A percentile compares a stretch with the other conserved stretches of the same genome.
phyloP scores from a whole-genome alignment of 2,888 invertebrate species.

The Drosophila greeni region DNA sequence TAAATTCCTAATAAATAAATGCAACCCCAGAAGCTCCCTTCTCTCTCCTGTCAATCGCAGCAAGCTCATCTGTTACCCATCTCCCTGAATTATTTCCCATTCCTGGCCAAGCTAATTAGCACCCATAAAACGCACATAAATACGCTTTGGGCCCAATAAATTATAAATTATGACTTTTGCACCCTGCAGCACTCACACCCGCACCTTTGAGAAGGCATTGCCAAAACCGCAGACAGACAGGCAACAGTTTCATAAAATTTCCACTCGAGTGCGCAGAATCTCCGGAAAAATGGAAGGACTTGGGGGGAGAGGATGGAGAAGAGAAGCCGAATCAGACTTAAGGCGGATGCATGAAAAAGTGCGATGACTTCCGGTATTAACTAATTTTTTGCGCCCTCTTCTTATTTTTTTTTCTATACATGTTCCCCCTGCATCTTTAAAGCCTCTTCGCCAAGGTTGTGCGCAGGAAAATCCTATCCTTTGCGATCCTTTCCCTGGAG shows the following conservation, averaged over 20 bases:
- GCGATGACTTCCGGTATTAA: constrained; percentile 75
- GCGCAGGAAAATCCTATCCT: constrained; percentile 32
- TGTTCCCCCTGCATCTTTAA: constrained; percentile 54
- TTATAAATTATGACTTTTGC: constrained; percentile 65
- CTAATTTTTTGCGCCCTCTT: constrained; percentile 60
- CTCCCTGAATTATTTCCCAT: neutral
- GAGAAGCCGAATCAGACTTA: constrained; percentile 44
- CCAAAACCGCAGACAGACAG: constrained; percentile 43
- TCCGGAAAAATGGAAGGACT: neutral
- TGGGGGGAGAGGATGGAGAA: too few relatives aligned
- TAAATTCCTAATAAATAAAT: neutral
- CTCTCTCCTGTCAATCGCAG: constrained; percentile 49
- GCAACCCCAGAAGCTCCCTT: neutral
- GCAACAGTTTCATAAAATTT: constrained; percentile 69
- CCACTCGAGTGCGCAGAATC: constrained; percentile 66
- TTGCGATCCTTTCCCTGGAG: constrained; percentile 43
- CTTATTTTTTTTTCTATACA: constrained; percentile 22
- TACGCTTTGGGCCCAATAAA: constrained; percentile 63
- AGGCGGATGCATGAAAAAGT: constrained; percentile 73
- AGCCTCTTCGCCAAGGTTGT: constrained; percentile 63
- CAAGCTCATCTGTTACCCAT: neutral
- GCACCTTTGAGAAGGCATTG: constrained; percentile 7
- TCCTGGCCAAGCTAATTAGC: constrained; percentile 63
- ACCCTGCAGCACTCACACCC: constrained; percentile 53
- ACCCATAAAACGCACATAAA: constrained; percentile 71